Conservation (phyloP, 2,888 invertebrate species). For the Thecophora atra region DNA sequence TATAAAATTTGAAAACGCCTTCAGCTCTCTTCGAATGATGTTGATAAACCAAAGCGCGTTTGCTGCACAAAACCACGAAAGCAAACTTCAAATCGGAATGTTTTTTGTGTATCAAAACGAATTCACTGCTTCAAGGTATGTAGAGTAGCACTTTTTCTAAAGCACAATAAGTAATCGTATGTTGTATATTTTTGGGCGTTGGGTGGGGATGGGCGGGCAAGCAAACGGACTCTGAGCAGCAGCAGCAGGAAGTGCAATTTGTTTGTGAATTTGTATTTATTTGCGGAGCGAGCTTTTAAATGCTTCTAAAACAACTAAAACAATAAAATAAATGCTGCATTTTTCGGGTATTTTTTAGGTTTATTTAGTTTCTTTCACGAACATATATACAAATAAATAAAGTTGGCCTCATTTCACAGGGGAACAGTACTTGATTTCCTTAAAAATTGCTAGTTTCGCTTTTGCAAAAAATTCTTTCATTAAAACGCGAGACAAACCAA, state of each 20-base stretch:
- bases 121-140: no score
- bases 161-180: background rate
- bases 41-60: background rate
- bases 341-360: background rate
- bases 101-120: no score
- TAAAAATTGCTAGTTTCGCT: no score
- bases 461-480: no score
- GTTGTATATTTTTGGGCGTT: background rate
- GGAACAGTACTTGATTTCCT: no score
- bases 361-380: background rate
- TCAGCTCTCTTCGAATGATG: background rate
- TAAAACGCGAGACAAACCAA: no score
- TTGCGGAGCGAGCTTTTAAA: conserved; percentile 11
- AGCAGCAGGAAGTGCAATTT: background rate
- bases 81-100: no score
- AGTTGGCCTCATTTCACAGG: no score
- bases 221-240: background rate
- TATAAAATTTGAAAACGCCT: no score
- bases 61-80: no score
- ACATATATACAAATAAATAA: no score
- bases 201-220: background rate
- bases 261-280: background rate
- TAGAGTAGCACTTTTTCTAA: background rate
- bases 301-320: background rate
- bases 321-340: background rate